A percentile compares a stretch with the other conserved stretches of the same genome.
Evolutionary conservation across 2,888 invertebrate genomes (phyloP).

Genomic region (Pachycephus smyrnensis): DNA sequence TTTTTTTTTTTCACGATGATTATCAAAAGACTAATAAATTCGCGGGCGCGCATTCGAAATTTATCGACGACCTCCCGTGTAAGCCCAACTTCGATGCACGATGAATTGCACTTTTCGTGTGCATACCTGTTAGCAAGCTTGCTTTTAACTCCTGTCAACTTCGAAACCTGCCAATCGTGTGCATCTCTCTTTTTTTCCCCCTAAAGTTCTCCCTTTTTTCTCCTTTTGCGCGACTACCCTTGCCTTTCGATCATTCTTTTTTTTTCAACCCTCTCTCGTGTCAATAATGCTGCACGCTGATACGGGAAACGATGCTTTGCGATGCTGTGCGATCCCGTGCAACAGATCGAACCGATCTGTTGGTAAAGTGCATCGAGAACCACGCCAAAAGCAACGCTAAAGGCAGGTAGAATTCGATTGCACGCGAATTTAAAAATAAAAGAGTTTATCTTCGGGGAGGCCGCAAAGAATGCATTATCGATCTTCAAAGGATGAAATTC

Average conservation of each 20-base stretch:
- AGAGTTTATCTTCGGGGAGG: not conserved
- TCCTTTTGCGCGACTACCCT: slow-evolving; percentile 17
- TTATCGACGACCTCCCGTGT: slow-evolving; percentile 37
- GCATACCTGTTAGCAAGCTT: not conserved
- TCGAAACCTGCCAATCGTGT: not conserved
- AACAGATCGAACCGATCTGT: not conserved
- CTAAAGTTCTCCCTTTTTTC: not conserved
- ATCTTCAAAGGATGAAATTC: not conserved
- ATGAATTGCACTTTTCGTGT: slow-evolving; percentile 2
- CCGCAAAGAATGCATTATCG: not conserved
- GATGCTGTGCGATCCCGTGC: not conserved
- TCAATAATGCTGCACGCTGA: not conserved
- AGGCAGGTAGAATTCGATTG: not conserved
- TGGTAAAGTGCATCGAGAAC: not conserved
- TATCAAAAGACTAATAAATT: slow-evolving; percentile 54
- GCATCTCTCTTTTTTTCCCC: not conserved
- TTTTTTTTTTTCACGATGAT: slow-evolving; percentile 62
- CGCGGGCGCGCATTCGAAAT: slow-evolving; percentile 62
- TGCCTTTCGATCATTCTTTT: not conserved
- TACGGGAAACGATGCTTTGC: not conserved
- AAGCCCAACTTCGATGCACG: not conserved
- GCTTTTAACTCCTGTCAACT: not conserved
- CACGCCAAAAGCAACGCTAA: not conserved
- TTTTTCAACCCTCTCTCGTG: slow-evolving; percentile 11
- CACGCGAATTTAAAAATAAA: not conserved